A percentile compares a stretch with the other conserved stretches of the same genome.
Evolutionary conservation across 2,797 vertebrate genomes (phyloP).

Genomic region (Vultur gryphus): DNA sequence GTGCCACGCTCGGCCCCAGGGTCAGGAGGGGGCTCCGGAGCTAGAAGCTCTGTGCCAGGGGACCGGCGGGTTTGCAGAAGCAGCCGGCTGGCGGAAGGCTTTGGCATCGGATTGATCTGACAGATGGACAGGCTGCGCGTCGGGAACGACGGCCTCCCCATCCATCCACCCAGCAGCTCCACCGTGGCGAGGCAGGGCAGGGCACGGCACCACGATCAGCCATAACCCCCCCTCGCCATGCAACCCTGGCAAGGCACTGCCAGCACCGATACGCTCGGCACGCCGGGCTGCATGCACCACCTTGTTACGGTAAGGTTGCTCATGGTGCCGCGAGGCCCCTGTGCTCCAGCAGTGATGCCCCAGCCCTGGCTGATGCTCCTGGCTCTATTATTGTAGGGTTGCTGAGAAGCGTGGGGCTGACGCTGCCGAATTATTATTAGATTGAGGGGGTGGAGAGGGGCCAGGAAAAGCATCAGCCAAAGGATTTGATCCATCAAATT

Average conservation of each 20-base stretch:
- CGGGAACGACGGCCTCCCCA: background rate
- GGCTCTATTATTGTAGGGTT: background rate
- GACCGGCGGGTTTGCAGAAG: rapidly evolving
- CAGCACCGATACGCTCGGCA: background rate
- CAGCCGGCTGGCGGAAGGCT: background rate
- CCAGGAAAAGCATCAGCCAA: conserved; percentile 31
- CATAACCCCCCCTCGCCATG: rapidly evolving
- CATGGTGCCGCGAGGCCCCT: background rate
- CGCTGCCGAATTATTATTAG: conserved; percentile 40
- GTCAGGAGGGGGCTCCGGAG: background rate
- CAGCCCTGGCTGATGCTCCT: background rate
- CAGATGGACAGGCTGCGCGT: background rate
- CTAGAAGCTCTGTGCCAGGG: background rate
- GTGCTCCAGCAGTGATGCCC: background rate
- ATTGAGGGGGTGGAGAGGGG: conserved; percentile 49
- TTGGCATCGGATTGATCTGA: background rate
- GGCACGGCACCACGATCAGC: background rate
- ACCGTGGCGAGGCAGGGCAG: background rate
- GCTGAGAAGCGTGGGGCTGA: conserved; percentile 13
- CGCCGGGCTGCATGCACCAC: rapidly evolving
- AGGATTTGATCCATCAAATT: conserved; percentile 13
- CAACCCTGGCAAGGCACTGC: background rate
- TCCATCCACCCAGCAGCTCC: background rate
- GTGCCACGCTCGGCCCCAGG: background rate
- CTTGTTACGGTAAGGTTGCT: rapidly evolving